Conservation (phyloP, 2,113 vertebrate genomes). For the Lucifuga dentata region DNA sequence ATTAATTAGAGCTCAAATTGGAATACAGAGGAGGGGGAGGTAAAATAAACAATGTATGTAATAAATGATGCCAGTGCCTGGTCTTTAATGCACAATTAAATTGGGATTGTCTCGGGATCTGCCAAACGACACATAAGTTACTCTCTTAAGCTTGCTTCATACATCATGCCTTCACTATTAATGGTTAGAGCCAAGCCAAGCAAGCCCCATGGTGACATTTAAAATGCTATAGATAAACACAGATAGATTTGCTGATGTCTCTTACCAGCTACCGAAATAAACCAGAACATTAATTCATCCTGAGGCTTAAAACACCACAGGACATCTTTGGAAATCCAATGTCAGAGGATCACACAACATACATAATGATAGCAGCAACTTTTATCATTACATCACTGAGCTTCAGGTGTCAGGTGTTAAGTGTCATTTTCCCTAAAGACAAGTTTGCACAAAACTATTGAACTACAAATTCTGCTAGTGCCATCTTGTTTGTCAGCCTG, state of each 20-base stretch:
- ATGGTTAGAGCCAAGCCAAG: slow-evolving; percentile 81
- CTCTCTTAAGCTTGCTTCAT: slow-evolving; percentile 84
- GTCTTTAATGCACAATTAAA: slow-evolving; percentile 93
- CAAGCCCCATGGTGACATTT: slow-evolving; percentile 65
- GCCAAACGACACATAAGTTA: slow-evolving; percentile 87
- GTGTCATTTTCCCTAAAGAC: neutral
- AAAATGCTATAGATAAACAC: slow-evolving; percentile 72
- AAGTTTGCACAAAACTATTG: slow-evolving; percentile 19
- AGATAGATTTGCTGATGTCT: slow-evolving; percentile 54
- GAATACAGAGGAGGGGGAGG: slow-evolving; percentile 71
- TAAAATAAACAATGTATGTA: slow-evolving; percentile 87
- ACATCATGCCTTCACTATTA: slow-evolving; percentile 87
- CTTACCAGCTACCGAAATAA: slow-evolving; percentile 55
- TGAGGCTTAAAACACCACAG: slow-evolving; percentile 16
- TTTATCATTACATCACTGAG: neutral
- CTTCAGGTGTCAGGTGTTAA: slow-evolving; percentile 5
- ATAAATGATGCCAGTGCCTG: slow-evolving; percentile 89
- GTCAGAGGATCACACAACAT: slow-evolving; percentile 12
- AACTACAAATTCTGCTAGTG: neutral
- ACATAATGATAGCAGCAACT: neutral
- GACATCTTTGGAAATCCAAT: slow-evolving; percentile 22
- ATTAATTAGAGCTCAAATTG: slow-evolving; percentile 88
- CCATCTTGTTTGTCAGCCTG: neutral
- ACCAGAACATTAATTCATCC: slow-evolving; percentile 38
- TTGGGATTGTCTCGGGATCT: slow-evolving; percentile 84